These are phyloP conservation scores for Eulemur rufifrons DNA, from an alignment of 2,113 vertebrate species.

Conservation along the genomic window DNA sequence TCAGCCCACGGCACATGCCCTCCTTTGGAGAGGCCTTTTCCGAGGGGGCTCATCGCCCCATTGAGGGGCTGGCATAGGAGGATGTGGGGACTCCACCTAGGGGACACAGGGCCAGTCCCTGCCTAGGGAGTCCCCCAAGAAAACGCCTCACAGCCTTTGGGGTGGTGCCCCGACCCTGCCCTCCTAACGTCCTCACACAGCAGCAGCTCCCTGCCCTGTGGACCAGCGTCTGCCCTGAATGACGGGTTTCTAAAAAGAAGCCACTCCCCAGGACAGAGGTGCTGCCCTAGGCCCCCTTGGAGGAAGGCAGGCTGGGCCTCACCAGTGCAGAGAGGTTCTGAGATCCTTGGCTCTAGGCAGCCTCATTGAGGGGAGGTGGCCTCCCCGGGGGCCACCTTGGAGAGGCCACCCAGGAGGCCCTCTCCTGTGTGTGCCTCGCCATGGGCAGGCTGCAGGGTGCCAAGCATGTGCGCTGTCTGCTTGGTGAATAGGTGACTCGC, in stretches of 20 bases:
- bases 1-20: fast-evolving
- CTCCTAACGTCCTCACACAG: too few relatives aligned
- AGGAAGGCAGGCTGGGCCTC: neutral
- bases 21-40: neutral
- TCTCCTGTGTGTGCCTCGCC: neutral
- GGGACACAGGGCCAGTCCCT: neutral
- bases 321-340: neutral
- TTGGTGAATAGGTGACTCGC: neutral
- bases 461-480: neutral
- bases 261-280: neutral
- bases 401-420: neutral
- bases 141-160: neutral
- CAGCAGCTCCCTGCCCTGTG: neutral
- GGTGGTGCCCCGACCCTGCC: fast-evolving
- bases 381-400: neutral
- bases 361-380: neutral
- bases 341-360: fast-evolving
- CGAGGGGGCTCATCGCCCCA: neutral
- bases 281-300: neutral
- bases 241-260: neutral
- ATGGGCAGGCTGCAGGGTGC: neutral
- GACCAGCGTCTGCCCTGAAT: neutral
- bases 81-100: neutral
- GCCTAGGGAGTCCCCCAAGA: neutral
- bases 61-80: neutral